Conservation (phyloP, 2,113 vertebrate genomes). For the Etheostoma cragini region DNA sequence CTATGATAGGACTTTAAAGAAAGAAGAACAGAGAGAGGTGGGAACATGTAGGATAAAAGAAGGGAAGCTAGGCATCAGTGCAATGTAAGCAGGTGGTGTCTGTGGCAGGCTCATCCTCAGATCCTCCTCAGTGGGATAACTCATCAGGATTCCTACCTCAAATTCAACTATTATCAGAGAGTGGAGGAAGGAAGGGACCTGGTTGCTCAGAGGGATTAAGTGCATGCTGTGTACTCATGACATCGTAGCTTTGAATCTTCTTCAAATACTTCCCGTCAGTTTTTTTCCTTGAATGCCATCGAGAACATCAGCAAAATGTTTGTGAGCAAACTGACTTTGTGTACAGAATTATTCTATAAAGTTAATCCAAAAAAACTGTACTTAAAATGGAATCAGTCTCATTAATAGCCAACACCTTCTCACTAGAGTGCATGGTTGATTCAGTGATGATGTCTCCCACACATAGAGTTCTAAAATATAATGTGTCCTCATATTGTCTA, state of each 20-base stretch:
- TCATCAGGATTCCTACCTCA: conserved; percentile 75
- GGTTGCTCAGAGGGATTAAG: conserved; percentile 41
- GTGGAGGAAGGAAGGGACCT: conserved; percentile 34
- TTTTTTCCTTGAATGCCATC: not conserved
- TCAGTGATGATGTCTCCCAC: not conserved
- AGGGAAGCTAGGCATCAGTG: conserved; percentile 47
- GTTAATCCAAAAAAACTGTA: not conserved
- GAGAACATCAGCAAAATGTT: not conserved
- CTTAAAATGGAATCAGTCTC: not conserved
- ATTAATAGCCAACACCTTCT: not conserved
- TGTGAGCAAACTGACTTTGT: not conserved
- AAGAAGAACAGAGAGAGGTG: conserved; percentile 52
- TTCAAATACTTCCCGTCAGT: not conserved
- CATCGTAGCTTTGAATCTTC: conserved; percentile 24
- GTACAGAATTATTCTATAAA: not conserved
- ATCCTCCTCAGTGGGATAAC: conserved; percentile 71
- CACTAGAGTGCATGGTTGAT: not conserved
- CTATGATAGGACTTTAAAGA: conserved; percentile 70
- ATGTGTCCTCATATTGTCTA: not conserved
- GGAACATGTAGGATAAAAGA: conserved; percentile 64
- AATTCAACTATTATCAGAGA: conserved; percentile 63
- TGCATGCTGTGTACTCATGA: conserved; percentile 23
- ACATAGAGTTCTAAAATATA: not conserved
- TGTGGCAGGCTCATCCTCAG: conserved; percentile 61
- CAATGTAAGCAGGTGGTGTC: conserved; percentile 64